Evolutionary conservation across 2,888 invertebrate genomes (phyloP).

Genomic region (Eilema caniola): DNA sequence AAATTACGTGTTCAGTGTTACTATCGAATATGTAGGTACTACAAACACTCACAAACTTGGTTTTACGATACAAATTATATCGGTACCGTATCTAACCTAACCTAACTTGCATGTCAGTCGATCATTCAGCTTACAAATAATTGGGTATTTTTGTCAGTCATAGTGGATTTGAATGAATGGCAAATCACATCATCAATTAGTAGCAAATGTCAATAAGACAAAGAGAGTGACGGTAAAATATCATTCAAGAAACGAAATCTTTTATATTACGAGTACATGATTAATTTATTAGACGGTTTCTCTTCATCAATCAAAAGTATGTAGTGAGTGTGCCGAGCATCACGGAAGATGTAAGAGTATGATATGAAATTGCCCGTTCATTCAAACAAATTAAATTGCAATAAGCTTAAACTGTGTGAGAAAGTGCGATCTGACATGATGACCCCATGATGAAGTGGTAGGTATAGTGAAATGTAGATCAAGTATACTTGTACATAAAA

Average conservation of each 20-base stretch:
- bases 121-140: constrained; percentile 1
- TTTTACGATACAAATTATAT: not conserved
- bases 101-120: not conserved
- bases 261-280: constrained; percentile 16
- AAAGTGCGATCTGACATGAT: constrained; percentile 35
- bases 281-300: constrained; percentile 37
- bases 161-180: not conserved
- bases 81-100: not conserved
- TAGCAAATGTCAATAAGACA: constrained; percentile 1
- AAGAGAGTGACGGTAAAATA: not conserved
- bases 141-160: not conserved
- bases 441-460: constrained; percentile 21
- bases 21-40: not conserved
- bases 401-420: constrained; percentile 37
- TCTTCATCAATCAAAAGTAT: constrained; percentile 48
- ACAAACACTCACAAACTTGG: not conserved
- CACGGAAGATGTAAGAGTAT: constrained; percentile 32
- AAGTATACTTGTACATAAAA: not conserved
- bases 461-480: constrained; percentile 6
- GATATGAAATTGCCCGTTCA: constrained; percentile 46
- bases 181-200: constrained; percentile 1
- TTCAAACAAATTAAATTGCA: constrained; percentile 50
- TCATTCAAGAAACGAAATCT: constrained; percentile 5
- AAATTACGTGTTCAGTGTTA: not conserved
- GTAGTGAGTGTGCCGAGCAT: constrained; percentile 34